These are phyloP conservation scores for Montipora capricornis DNA, from an alignment of 64 coral and sea anemone species.

Conservation along the genomic window DNA sequence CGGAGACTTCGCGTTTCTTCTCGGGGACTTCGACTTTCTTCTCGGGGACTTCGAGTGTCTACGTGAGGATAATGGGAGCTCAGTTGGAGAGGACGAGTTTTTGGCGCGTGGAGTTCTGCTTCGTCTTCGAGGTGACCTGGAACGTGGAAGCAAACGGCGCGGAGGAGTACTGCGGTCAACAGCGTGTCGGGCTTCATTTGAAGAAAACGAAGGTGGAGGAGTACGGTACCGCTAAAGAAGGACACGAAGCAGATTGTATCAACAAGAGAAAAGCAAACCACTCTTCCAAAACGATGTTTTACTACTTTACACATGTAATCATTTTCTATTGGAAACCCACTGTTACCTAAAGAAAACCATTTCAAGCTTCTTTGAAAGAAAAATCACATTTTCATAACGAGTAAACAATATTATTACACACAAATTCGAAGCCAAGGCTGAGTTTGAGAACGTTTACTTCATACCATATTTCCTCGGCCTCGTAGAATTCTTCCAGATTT, in stretches of 20 bases:
- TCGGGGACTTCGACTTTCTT: background rate
- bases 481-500: slow-evolving; percentile 63
- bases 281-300: too few relatives aligned
- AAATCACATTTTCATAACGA: too few relatives aligned
- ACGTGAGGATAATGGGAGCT: background rate
- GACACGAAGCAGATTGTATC: background rate
- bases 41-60: background rate
- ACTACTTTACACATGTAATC: too few relatives aligned
- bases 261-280: background rate
- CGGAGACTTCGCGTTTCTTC: background rate
- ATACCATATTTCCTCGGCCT: slow-evolving; percentile 59
- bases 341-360: too few relatives aligned
- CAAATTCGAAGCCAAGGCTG: background rate
- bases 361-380: too few relatives aligned
- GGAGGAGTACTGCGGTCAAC: background rate
- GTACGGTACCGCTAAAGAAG: slow-evolving; percentile 58
- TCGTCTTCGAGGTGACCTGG: slow-evolving; percentile 1
- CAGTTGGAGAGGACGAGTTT: background rate
- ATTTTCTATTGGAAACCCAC: too few relatives aligned
- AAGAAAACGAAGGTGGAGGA: slow-evolving; percentile 37
- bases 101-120: background rate
- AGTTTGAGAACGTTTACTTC: background rate
- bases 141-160: background rate
- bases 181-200: background rate
- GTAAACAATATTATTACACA: too few relatives aligned